A percentile compares a stretch with the other conserved stretches of the same genome.
Conservation (phyloP, 2,113 vertebrate genomes). For the Callithrix jacchus region DNA sequence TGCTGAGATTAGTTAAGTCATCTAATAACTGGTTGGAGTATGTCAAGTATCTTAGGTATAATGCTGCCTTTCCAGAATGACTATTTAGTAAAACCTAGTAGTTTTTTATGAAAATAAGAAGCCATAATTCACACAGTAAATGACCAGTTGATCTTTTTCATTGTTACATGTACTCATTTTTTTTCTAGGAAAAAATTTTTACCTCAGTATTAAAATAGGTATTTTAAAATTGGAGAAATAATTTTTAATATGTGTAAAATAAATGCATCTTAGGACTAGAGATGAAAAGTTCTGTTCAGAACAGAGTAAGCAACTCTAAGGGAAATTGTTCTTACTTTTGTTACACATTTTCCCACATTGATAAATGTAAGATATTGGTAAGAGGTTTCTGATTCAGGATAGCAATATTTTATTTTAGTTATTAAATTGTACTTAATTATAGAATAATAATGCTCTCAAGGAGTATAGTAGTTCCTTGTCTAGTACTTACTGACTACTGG, state of each 20-base stretch:
- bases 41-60: not conserved
- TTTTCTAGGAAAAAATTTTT: not conserved
- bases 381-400: not conserved
- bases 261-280: not conserved
- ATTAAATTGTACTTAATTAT: not conserved
- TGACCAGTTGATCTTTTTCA: not conserved
- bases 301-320: not conserved
- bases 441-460: not conserved
- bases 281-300: not conserved
- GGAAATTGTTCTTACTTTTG: constrained; percentile 9
- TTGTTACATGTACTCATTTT: not conserved
- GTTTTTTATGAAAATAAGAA: constrained; percentile 15
- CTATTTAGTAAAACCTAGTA: not conserved
- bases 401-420: not conserved
- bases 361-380: not conserved
- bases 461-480: not conserved
- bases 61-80: constrained; percentile 1
- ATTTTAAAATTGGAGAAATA: constrained; percentile 6
- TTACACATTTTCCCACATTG: not conserved
- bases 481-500: not conserved
- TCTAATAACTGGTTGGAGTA: not conserved
- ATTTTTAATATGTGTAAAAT: constrained; percentile 14
- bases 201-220: not conserved
- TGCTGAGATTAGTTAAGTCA: not conserved
- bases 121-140: not conserved